Evolutionary conservation across 1,140 invertebrate genomes (phyloP).

Genomic region (Danaus melanippus): DNA sequence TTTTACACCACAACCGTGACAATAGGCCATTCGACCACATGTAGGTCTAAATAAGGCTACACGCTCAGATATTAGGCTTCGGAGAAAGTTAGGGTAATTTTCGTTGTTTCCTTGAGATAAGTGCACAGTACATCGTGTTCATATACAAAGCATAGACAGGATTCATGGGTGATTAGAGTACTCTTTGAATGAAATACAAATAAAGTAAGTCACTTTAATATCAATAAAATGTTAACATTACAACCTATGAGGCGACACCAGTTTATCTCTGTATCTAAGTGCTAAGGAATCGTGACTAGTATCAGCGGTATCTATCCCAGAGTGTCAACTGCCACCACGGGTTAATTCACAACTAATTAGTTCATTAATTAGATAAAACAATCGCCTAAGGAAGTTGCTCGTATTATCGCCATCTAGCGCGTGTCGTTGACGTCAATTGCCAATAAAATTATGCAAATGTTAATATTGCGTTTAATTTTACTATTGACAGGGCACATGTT

Average conservation of each 20-base stretch:
- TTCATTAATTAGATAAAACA: conserved; percentile 18
- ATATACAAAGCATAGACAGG: too few species aligned
- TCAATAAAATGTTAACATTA: not conserved
- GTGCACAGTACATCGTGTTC: not conserved
- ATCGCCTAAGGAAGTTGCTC: conserved; percentile 2
- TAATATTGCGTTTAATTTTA: conserved; percentile 2
- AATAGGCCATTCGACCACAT: conserved; percentile 33
- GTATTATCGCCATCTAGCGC: conserved; percentile 1
- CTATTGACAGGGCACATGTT: conserved; percentile 17
- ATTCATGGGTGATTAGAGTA: too few species aligned
- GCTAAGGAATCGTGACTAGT: conserved; percentile 16
- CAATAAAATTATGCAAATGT: conserved; percentile 29
- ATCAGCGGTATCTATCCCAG: conserved; percentile 4
- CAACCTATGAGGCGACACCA: not conserved
- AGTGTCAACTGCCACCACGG: conserved; percentile 16
- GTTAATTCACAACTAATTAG: conserved; percentile 26
- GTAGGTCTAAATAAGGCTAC: conserved; percentile 32
- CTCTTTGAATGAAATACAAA: too few species aligned
- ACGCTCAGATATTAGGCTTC: conserved; percentile 18
- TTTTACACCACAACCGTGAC: conserved; percentile 26
- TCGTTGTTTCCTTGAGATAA: conserved; percentile 9
- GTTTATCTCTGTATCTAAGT: not conserved
- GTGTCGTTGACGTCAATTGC: conserved; percentile 15
- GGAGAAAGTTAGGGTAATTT: conserved; percentile 25
- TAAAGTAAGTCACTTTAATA: not conserved